These are phyloP conservation scores for Drosophila elegans DNA, from an alignment of 1,140 invertebrate species.

Conservation along the genomic window DNA sequence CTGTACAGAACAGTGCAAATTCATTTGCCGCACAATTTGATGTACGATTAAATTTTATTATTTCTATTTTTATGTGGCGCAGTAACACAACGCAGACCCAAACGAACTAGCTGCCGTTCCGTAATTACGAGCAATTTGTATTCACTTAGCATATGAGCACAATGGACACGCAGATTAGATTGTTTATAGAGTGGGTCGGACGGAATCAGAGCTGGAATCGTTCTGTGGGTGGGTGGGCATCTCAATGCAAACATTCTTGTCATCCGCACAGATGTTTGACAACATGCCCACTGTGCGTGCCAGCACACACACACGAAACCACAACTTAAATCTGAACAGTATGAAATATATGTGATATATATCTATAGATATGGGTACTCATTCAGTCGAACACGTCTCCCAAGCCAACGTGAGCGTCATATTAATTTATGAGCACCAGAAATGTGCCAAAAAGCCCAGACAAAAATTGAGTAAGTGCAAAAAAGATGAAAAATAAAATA, in stretches of 20 bases:
- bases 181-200: constrained; percentile 7
- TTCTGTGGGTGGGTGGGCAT: constrained; percentile 32
- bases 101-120: constrained; percentile 39
- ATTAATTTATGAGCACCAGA: constrained; percentile 63
- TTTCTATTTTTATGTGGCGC: constrained; percentile 54
- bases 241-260: constrained; percentile 22
- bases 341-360: constrained; percentile 57
- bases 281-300: constrained; percentile 65
- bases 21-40: constrained; percentile 60
- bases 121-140: constrained; percentile 70
- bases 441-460: constrained; percentile 49
- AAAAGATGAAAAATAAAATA: constrained; percentile 30
- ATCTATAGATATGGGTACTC: constrained; percentile 44
- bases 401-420: constrained; percentile 71
- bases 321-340: constrained; percentile 59
- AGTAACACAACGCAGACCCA: constrained; percentile 9
- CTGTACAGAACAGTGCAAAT: constrained; percentile 36
- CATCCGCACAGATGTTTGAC: constrained; percentile 37
- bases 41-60: constrained; percentile 54
- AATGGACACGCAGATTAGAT: constrained; percentile 46
- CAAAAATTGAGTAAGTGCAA: constrained; percentile 62
- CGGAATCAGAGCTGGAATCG: constrained; percentile 6
- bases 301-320: constrained; percentile 13
- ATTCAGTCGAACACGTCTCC: constrained; percentile 48
- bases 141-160: constrained; percentile 55